Evolutionary conservation across 35 echinoderm and acorn worm genomes (phyloP), one percentile per base, ranked within the genome.

Genomic region (Eucidaris tribuloides): DNA sequence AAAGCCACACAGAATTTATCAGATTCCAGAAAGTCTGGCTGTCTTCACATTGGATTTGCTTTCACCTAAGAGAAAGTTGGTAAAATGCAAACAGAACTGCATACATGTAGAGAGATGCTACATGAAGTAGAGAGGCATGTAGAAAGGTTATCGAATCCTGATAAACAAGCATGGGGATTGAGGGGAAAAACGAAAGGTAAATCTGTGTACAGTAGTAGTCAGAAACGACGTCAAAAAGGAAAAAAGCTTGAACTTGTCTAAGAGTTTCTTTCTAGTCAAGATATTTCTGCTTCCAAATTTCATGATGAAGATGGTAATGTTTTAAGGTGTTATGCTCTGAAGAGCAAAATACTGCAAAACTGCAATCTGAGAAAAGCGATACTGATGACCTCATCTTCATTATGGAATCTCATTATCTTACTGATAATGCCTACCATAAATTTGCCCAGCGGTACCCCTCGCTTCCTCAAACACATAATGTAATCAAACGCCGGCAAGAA

Each of bases 351-450:
- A 35, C 22, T 63, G 36, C 29, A n/a, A 76, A 76, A 30, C 40
- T 32, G 18, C 0, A 40, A 76, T 56, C 32, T 30, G 46, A 19
- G 60, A 31, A 60, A 70, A 62, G 76, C 35, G 78, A 72, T 52
- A 35, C 76, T 19, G 80, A 90, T 79, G 78, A 84, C 22, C 71
- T 89, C 41, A 77, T 90, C 78, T 90, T 84, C 55, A 83, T 90
- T 17, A 90, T 90, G 88, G 88, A 90, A 46, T 32, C 24, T 15
- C 60, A 46, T 74, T 64, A 84, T 37, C 77, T 89, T 38, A 42
- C 49, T 31, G 66, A 90, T 79, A 27, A 65, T 29, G 65, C 68
- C 23, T 90, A 84, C 59, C 80, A 90, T 84, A 71, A 89, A 50
- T 42, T 82, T 42, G 78, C 86, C 31, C 78, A 89, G 28, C 42